Percentiles rank a stretch among this genome's conserved stretches.
Evolutionary conservation across 2,888 invertebrate species (phyloP).

Genomic region (Amblyjoppa proteus): DNA sequence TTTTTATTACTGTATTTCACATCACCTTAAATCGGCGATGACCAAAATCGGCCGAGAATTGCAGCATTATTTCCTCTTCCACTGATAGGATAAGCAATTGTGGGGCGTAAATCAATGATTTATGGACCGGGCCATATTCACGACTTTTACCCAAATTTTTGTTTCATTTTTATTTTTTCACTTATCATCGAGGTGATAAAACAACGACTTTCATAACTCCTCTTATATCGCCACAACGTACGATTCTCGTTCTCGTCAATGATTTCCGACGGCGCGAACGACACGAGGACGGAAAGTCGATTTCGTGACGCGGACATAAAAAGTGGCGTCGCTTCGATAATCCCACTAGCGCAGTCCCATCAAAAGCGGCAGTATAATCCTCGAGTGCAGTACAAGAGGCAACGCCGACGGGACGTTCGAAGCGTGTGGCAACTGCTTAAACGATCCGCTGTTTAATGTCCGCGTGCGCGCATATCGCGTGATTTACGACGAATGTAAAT

Average conservation of each 20-base stretch:
- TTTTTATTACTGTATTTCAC: too few species aligned
- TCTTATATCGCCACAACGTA: background rate
- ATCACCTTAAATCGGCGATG: background rate
- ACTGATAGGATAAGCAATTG: too few species aligned
- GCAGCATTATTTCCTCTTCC: background rate
- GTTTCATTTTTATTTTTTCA: too few species aligned
- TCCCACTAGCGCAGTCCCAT: conserved; percentile 16
- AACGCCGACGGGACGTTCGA: conserved; percentile 60
- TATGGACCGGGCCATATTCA: too few species aligned
- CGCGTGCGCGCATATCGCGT: conserved; percentile 72
- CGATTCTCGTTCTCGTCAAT: conserved; percentile 14
- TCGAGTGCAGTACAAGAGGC: conserved; percentile 28
- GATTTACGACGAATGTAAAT: conserved; percentile 79
- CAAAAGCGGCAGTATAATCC: conserved; percentile 20
- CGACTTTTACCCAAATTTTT: too few species aligned
- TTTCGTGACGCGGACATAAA: conserved; percentile 57
- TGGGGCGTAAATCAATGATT: too few species aligned
- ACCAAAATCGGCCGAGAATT: background rate
- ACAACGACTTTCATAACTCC: background rate
- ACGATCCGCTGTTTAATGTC: conserved; percentile 69
- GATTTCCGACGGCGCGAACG: conserved; percentile 17
- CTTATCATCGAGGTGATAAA: too few species aligned
- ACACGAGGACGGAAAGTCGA: conserved; percentile 50
- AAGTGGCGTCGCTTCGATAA: conserved; percentile 52
- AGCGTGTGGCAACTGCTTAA: conserved; percentile 69